Conservation (phyloP, 30 jellyfish, hydroid and myxozoan genomes). For the Clytia hemisphaerica region DNA sequence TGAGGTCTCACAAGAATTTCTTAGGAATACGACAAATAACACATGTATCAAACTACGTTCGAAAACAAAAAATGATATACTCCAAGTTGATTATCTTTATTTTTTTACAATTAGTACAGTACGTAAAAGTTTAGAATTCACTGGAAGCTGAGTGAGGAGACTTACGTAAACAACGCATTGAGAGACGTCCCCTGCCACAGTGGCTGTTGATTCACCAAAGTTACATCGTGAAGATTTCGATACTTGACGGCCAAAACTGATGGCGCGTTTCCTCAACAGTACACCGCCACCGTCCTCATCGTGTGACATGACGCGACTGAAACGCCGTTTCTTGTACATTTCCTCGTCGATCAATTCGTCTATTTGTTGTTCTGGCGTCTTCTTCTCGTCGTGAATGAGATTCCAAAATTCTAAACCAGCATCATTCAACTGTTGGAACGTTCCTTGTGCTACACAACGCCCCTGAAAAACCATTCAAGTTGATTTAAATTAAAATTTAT, state of each 20-base stretch:
- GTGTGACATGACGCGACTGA: constrained; percentile 72
- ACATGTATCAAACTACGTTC: too few relatives aligned
- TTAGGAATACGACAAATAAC: too few relatives aligned
- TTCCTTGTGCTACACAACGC: constrained; percentile 56
- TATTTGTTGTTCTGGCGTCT: constrained; percentile 38
- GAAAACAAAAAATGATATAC: too few relatives aligned
- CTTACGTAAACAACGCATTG: background rate
- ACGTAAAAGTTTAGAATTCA: too few relatives aligned
- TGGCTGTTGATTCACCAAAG: background rate
- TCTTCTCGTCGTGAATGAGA: constrained; percentile 31
- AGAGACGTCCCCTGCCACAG: background rate
- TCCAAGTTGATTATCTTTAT: too few relatives aligned
- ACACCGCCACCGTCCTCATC: background rate
- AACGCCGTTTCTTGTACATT: constrained; percentile 47
- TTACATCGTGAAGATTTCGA: background rate
- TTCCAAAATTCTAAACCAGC: constrained; percentile 59
- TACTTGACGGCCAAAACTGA: constrained; percentile 7
- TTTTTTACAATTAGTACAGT: too few relatives aligned
- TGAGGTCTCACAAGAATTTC: too few relatives aligned
- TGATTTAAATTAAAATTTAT: background rate
- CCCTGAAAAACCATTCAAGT: constrained; percentile 40
- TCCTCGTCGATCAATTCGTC: constrained; percentile 38
- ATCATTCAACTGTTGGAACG: constrained; percentile 37
- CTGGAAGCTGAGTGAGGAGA: too few relatives aligned
- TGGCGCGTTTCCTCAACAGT: background rate